Percentiles rank a stretch among this genome's conserved stretches.
phyloP scores from a whole-genome alignment of 2,888 invertebrate genomes.

The Diogma glabrata region DNA sequence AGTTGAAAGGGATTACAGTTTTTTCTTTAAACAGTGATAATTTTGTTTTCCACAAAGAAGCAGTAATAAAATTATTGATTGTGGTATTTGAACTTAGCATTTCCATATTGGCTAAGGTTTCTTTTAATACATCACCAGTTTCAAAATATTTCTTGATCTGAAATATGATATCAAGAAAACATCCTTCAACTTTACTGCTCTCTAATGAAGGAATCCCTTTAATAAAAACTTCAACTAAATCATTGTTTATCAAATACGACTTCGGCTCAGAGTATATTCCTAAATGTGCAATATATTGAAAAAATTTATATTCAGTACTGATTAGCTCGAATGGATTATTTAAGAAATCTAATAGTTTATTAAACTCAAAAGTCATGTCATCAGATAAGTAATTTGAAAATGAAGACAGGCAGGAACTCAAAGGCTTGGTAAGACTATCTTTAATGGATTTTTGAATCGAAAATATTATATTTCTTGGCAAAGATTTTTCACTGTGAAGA shows the following conservation, averaged over 20 bases:
- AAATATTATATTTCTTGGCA: background rate
- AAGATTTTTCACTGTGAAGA: background rate
- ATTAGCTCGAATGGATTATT: background rate
- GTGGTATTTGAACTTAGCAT: background rate
- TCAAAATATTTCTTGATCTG: background rate
- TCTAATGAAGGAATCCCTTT: background rate
- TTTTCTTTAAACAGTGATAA: background rate
- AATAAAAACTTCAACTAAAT: slow-evolving; percentile 2
- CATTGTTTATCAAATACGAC: background rate
- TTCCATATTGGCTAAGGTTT: background rate
- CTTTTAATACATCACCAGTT: background rate
- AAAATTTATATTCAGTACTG: background rate
- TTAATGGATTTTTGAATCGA: background rate
- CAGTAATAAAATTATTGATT: background rate
- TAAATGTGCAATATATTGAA: background rate
- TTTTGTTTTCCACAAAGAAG: background rate
- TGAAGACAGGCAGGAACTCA: background rate
- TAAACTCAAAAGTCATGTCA: background rate
- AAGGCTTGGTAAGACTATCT: background rate
- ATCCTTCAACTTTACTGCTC: background rate
- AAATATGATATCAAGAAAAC: background rate
- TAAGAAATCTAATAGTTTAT: background rate
- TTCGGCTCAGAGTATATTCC: background rate
- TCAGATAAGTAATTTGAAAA: background rate
- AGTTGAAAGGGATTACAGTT: background rate